These are phyloP conservation scores for Cryptotermes secundus DNA, from an alignment of 1,140 invertebrate genomes.

Conservation along the genomic window DNA sequence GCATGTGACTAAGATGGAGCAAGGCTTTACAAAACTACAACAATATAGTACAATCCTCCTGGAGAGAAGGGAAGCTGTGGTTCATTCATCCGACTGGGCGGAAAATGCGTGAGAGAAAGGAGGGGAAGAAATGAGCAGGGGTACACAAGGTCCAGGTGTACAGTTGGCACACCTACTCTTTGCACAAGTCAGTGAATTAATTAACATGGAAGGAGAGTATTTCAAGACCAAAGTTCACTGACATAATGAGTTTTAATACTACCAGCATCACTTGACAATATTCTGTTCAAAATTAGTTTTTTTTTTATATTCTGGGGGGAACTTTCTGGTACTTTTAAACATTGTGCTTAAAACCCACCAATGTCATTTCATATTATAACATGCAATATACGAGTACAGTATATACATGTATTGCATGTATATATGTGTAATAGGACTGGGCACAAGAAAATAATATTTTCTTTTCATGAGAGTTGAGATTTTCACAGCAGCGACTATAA, in stretches of 20 bases:
- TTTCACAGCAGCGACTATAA: too few relatives aligned
- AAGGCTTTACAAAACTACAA: background rate
- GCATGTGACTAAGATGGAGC: background rate
- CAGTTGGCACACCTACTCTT: constrained; percentile 14
- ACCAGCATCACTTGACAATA: background rate
- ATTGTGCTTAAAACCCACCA: too few relatives aligned
- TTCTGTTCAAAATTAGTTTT: too few relatives aligned
- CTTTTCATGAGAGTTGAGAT: too few relatives aligned
- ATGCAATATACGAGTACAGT: too few relatives aligned
- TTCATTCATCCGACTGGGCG: background rate
- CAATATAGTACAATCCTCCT: background rate
- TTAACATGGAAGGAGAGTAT: background rate
- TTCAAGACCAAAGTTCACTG: background rate
- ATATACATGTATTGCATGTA: too few relatives aligned
- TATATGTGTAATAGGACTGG: too few relatives aligned
- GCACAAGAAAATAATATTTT: too few relatives aligned
- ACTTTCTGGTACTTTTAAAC: too few relatives aligned
- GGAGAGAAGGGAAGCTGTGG: background rate
- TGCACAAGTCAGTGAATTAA: background rate
- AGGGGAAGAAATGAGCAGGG: background rate
- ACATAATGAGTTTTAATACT: background rate
- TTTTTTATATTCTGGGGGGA: too few relatives aligned
- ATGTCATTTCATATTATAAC: too few relatives aligned
- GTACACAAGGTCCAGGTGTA: background rate
- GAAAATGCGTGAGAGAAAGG: background rate